A percentile compares a stretch with the other conserved stretches of the same genome.
These are phyloP conservation scores for Adelphocoris suturalis DNA, from an alignment of 2,888 invertebrate species.

Conservation along the genomic window DNA sequence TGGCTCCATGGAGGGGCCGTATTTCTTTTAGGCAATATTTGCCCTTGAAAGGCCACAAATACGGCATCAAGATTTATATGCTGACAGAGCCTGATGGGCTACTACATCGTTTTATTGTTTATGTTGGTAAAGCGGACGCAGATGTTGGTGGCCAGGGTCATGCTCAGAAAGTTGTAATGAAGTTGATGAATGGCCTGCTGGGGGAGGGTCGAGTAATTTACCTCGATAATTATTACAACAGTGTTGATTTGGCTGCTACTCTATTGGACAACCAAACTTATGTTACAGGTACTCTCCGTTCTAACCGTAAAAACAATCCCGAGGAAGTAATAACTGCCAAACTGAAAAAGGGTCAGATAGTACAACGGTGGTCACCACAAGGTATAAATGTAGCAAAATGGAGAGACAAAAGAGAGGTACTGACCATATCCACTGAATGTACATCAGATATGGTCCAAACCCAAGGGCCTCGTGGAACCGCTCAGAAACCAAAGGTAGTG, in stretches of 20 bases:
- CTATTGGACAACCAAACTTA: conserved; percentile 57
- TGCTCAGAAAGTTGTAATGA: conserved; percentile 42
- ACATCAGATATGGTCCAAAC: not conserved
- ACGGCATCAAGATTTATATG: too few relatives aligned
- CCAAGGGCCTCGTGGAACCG: not conserved
- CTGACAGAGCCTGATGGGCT: too few relatives aligned
- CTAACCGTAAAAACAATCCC: not conserved
- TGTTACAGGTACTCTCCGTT: conserved; percentile 47
- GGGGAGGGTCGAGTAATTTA: conserved; percentile 63
- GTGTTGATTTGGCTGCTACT: conserved; percentile 42
- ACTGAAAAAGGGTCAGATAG: conserved; percentile 65
- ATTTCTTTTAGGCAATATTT: too few relatives aligned
- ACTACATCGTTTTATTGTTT: conserved; percentile 76
- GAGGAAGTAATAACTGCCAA: conserved; percentile 45
- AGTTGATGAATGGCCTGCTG: conserved; percentile 53
- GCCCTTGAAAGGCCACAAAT: too few relatives aligned
- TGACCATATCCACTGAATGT: not conserved
- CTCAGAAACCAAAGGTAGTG: not conserved
- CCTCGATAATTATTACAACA: conserved; percentile 69
- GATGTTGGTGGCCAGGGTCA: conserved; percentile 56
- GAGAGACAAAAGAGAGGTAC: conserved; percentile 1
- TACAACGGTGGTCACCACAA: conserved; percentile 17
- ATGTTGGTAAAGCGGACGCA: conserved; percentile 76
- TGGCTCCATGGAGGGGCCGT: too few relatives aligned
- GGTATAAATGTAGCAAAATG: conserved; percentile 66